Conservation (phyloP, 2,113 vertebrate species). For the Miniopterus natalensis region DNA sequence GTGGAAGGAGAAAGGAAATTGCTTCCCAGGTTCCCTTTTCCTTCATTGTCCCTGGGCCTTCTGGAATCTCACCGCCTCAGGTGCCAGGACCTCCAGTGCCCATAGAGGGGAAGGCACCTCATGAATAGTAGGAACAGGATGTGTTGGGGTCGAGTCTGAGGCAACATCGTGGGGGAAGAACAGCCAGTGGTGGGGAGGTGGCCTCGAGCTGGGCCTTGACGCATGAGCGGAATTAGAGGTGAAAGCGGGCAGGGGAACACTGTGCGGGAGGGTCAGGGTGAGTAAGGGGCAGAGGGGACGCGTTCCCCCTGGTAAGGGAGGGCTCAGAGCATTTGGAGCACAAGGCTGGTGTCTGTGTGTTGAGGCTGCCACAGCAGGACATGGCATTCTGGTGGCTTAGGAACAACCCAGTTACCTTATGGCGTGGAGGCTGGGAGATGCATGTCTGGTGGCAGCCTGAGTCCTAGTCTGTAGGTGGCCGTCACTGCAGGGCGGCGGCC, state of each 20-base stretch:
- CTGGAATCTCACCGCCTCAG: neutral
- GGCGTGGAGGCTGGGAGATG: neutral
- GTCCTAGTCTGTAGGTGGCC: neutral
- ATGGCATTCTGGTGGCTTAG: neutral
- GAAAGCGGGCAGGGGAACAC: neutral
- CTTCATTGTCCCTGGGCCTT: neutral
- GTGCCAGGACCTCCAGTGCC: neutral
- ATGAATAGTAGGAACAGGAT: neutral
- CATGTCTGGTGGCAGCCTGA: neutral
- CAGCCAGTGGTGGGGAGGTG: neutral
- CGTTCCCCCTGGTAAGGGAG: fast-evolving
- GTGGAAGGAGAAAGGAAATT: neutral
- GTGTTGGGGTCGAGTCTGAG: neutral
- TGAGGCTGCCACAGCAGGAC: neutral
- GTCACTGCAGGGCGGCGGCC: neutral
- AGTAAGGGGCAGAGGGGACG: neutral
- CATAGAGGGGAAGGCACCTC: neutral
- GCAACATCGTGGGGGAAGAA: neutral
- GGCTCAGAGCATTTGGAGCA: neutral
- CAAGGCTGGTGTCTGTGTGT: neutral
- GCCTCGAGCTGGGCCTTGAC: neutral
- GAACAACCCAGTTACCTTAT: neutral
- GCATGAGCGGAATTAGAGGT: neutral
- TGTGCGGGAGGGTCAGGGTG: neutral
- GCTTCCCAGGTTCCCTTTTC: neutral